These are phyloP conservation scores for Pelusios castaneus DNA, from an alignment of 2,113 vertebrate genomes.

Conservation along the genomic window DNA sequence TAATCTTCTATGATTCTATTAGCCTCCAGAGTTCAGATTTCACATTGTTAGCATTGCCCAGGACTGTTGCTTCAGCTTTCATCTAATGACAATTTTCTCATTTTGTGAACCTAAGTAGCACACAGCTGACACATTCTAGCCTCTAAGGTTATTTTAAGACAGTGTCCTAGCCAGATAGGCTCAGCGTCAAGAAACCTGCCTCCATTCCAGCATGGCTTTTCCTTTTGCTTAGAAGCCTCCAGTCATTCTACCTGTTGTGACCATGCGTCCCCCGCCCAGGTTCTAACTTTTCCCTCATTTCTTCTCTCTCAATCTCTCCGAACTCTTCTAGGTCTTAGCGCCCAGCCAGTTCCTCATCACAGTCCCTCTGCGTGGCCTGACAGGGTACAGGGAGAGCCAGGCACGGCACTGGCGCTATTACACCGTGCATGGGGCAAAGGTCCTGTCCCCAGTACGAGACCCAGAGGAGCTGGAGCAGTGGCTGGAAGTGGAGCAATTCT, in stretches of 20 bases:
- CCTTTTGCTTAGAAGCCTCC: neutral
- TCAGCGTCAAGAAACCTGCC: neutral
- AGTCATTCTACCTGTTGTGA: neutral
- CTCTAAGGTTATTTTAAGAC: neutral
- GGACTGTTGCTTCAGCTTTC: neutral
- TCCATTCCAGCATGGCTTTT: neutral
- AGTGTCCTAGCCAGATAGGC: neutral
- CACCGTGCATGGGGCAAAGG: constrained; percentile 75
- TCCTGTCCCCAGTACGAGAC: constrained; percentile 78
- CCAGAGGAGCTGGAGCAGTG: constrained; percentile 86
- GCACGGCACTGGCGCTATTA: constrained; percentile 82
- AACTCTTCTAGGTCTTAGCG: constrained; percentile 78
- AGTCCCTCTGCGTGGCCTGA: constrained; percentile 81
- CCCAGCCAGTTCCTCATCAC: constrained; percentile 83
- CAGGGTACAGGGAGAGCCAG: constrained; percentile 76
- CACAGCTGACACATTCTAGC: neutral
- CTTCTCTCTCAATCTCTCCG: constrained; percentile 34
- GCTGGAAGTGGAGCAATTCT: constrained; percentile 84
- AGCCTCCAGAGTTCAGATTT: neutral
- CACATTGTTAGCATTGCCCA: neutral
- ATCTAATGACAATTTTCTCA: neutral
- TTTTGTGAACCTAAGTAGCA: neutral
- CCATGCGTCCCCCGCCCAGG: neutral
- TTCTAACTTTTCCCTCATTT: neutral
- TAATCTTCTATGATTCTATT: no score